Base-by-base conservation (phyloP, 2,797 vertebrate genomes). In the Chaenodraco wilsoni region DNA sequence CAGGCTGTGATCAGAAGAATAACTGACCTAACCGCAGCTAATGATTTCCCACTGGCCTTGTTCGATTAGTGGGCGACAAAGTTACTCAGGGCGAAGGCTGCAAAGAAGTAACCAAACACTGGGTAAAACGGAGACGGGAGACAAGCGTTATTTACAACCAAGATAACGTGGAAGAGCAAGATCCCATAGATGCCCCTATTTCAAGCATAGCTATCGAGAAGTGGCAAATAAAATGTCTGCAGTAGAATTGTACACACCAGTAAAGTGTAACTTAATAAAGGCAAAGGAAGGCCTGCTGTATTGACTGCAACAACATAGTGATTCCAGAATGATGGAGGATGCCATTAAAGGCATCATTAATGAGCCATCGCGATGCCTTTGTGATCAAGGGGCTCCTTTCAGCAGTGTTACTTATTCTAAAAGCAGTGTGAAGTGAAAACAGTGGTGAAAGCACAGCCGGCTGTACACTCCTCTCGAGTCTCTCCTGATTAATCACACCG, bases 191-290 rank as follows among this genome's bases (percentile, higher is more conserved):
- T 4, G 63, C 65, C 75, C 72, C 75, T 92, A 90, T 89, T 86
- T 90, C 86, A 88, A 70, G 67, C 58, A 61, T 33, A 48, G 89
- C 85, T 57, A 81, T 92, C 84, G 69, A 80, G 84, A 86, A 79
- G 81, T 84, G 88, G 67, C 89, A 91, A 90, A 91, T 92, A 90
- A 93, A 93, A 89, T 45, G 86, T 85, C 88, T 80, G 84, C 90
- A 91, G 86, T 93, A 87, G 89, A 84, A 91, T 92, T 93, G 92
- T 91, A 93, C 93, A 92, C 89, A 85, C 83, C 91, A 88, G 86
- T 92, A 92, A 93, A 92, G 88, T 89, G 90, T 89, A 91, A 89
- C 85, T 89, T 90, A 87, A 93, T 91, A 90, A 92, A 87, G 82
- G 86, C 65, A 17, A 66, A 69, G 81, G 75, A 85, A 84, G 64